phyloP scores from a whole-genome alignment of 2,797 vertebrate species.

The Lagorchestes hirsutus region DNA sequence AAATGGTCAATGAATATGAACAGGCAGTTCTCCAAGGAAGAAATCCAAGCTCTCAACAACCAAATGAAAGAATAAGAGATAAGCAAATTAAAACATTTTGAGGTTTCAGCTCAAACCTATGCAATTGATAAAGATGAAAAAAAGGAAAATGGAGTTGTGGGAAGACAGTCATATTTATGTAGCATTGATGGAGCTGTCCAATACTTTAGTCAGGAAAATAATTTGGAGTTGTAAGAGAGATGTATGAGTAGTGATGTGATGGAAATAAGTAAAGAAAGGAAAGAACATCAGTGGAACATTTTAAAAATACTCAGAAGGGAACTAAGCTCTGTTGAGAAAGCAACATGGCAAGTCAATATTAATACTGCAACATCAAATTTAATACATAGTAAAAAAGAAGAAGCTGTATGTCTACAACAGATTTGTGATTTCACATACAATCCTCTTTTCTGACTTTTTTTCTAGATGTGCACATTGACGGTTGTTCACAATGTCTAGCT shows the following conservation, averaged over 20 bases:
- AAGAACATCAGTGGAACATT: background rate
- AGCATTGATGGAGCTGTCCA: background rate
- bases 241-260: background rate
- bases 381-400: background rate
- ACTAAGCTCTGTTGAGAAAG: background rate
- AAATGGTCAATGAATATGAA: background rate
- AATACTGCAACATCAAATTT: background rate
- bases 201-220: background rate
- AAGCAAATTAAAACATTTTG: background rate
- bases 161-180: background rate
- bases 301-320: background rate
- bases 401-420: background rate
- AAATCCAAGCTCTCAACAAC: background rate
- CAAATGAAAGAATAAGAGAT: background rate
- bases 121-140: background rate
- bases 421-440: background rate
- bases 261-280: background rate
- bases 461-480: background rate
- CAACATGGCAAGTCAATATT: background rate
- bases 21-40: background rate
- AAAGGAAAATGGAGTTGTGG: background rate
- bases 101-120: background rate
- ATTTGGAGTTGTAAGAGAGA: background rate
- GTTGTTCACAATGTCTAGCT: background rate
- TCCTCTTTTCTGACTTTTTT: background rate